A percentile compares a stretch with the other conserved stretches of the same genome.
Conservation (phyloP, 2,797 vertebrate genomes). For the Arctocebus calabarensis region DNA sequence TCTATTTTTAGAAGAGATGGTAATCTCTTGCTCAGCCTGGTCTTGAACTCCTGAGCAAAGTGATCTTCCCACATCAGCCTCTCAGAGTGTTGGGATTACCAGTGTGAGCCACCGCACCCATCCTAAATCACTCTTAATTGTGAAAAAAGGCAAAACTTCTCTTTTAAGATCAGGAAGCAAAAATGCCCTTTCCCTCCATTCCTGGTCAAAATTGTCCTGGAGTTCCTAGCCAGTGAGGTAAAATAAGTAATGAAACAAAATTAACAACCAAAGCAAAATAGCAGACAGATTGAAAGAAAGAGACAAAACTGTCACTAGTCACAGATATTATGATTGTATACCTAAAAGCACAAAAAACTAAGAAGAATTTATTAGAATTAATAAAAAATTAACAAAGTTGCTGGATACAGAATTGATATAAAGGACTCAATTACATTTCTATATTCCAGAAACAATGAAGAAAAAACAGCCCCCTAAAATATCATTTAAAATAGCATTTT, state of each 20-base stretch:
- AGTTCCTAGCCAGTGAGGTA: too few relatives aligned
- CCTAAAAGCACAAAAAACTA: too few relatives aligned
- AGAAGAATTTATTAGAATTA: not conserved
- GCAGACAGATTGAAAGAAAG: accelerated
- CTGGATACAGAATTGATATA: not conserved
- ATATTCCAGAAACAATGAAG: not conserved
- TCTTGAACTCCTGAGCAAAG: too few relatives aligned
- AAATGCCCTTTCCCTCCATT: accelerated
- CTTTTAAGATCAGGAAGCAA: not conserved
- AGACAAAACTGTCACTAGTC: accelerated
- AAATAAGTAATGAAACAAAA: not conserved
- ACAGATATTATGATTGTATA: accelerated
- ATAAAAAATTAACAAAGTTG: not conserved
- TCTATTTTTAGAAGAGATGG: too few relatives aligned
- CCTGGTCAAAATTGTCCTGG: not conserved
- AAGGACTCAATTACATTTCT: not conserved
- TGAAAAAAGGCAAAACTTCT: not conserved
- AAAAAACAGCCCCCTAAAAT: not conserved
- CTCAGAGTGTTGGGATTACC: too few relatives aligned
- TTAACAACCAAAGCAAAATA: too few relatives aligned
- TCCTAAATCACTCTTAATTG: not conserved
- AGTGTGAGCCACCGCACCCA: too few relatives aligned
- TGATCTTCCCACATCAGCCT: too few relatives aligned
- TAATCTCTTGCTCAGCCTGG: too few relatives aligned
- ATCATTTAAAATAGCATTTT: not conserved